Conservation (phyloP, 1,140 invertebrate species). For the Lucilia cuprina region DNA sequence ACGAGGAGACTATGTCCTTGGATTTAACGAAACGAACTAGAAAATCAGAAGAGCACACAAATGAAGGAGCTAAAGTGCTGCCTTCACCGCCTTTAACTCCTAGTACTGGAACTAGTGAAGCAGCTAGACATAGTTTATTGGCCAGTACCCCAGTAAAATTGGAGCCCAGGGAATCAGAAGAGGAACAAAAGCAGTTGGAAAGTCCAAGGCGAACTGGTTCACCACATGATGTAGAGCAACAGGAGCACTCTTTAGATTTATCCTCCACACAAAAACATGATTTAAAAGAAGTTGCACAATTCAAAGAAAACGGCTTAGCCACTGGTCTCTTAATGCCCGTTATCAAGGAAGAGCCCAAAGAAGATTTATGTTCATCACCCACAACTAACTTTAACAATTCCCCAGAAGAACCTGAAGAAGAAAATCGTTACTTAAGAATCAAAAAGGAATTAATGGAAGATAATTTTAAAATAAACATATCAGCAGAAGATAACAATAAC, state of each 20-base stretch:
- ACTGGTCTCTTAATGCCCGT: neutral
- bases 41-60: slow-evolving; percentile 44
- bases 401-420: slow-evolving; percentile 42
- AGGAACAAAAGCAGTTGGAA: neutral
- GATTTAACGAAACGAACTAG: slow-evolving; percentile 58
- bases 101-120: slow-evolving; percentile 37
- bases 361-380: slow-evolving; percentile 40
- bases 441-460: slow-evolving; percentile 52
- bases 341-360: slow-evolving; percentile 56
- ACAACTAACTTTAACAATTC: neutral
- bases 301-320: slow-evolving; percentile 19
- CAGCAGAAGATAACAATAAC: slow-evolving; percentile 38
- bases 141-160: slow-evolving; percentile 14
- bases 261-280: slow-evolving; percentile 4
- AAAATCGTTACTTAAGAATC: slow-evolving; percentile 53
- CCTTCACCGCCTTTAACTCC: slow-evolving; percentile 59
- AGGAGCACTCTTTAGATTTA: slow-evolving; percentile 37
- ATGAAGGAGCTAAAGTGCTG: slow-evolving; percentile 57
- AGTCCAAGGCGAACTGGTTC: neutral
- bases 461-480: slow-evolving; percentile 40
- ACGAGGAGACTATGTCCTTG: slow-evolving; percentile 46
- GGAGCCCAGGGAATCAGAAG: slow-evolving; percentile 36
- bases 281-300: neutral
- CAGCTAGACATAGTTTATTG: neutral
- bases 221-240: neutral